Base-by-base conservation (phyloP, 2,113 vertebrate genomes). In the Chloropsis cyanopogon region DNA sequence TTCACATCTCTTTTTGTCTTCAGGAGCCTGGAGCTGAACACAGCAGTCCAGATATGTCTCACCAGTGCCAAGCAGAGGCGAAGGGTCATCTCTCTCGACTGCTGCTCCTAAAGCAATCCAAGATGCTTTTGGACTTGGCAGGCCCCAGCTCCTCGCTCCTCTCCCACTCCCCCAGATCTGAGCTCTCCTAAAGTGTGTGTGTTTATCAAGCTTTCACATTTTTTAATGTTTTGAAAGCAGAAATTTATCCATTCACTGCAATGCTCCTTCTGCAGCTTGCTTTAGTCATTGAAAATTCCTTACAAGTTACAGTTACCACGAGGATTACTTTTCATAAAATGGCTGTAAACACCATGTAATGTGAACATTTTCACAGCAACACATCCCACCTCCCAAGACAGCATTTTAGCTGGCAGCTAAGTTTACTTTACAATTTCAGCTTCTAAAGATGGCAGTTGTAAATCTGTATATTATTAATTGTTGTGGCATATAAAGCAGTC, bases 111-210 rank as follows among this genome's bases (percentile, higher is more conserved):
- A 66, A 42, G 37, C n/a, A 76, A n/a, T 20, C 18, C 37, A 71
- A 52, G 21, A 16, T 52, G 23, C 31, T 75, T 28, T 28, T 44
- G 31, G 12, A 49, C 11, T 49, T 76, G 29, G 41, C 53, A 76
- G 9, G 21, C 4, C 31, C 9, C 44, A 81, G 68, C 9, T 68
- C 10, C 24, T 66, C 0, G 0, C 17, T 57, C 8, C 4, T 42
- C 16, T 17, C 35, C 10, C 52, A 66, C 7, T 59, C 35, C 13
- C 4, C 25, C 17, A 63, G 64, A 63, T 68, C 1, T 53, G 24
- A 83, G 9, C 24, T 87, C 18, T 66, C 47, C 37, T 47, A 31
- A 61, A 53, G 7, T 31, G 12, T 3, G 3, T 42, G 0, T 37
- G 41, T 61, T 65, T 31, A 44, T 54, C 63, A 77, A 77, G 39